phyloP scores from a whole-genome alignment of 2,888 invertebrate species.

The Eupithecia pulchellata region DNA sequence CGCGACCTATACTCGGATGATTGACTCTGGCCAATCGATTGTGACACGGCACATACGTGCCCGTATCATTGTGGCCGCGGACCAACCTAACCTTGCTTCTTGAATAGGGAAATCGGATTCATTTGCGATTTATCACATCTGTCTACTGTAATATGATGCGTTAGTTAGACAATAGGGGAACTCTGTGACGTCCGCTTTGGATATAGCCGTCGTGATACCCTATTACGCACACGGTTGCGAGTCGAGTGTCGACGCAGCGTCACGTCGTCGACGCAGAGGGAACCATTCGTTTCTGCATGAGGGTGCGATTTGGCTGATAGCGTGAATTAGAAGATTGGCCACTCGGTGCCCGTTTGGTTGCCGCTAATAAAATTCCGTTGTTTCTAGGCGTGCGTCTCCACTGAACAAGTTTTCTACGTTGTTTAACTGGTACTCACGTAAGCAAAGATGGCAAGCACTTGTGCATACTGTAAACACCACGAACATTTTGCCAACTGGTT shows the following conservation, averaged over 20 bases:
- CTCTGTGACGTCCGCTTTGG: slow-evolving; percentile 32
- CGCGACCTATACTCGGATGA: slow-evolving; percentile 76
- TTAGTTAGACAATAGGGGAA: slow-evolving; percentile 30
- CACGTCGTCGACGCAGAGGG: too few relatives aligned
- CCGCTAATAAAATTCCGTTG: slow-evolving; percentile 57
- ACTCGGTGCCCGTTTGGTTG: slow-evolving; percentile 40
- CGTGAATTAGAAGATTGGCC: slow-evolving; percentile 70
- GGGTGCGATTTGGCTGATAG: slow-evolving; percentile 60
- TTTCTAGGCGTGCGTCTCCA: slow-evolving; percentile 36
- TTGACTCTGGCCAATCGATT: slow-evolving; percentile 82
- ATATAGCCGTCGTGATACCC: slow-evolving; percentile 31
- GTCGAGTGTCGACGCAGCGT: too few relatives aligned
- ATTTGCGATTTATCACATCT: slow-evolving; percentile 28
- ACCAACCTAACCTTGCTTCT: slow-evolving; percentile 61
- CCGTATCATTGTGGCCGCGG: slow-evolving; percentile 59
- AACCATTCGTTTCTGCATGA: slow-evolving; percentile 46
- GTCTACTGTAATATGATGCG: slow-evolving; percentile 33
- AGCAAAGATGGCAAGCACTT: neutral
- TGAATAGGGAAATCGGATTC: slow-evolving; percentile 62
- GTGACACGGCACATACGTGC: slow-evolving; percentile 64
- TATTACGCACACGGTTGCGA: slow-evolving; percentile 12
- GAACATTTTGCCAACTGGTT: neutral
- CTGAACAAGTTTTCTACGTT: neutral
- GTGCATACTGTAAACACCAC: neutral
- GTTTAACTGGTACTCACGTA: neutral